Evolutionary conservation across 2,888 invertebrate species (phyloP), one percentile per base, ranked within the genome.

Genomic region (Scelioninae gen. 1): DNA sequence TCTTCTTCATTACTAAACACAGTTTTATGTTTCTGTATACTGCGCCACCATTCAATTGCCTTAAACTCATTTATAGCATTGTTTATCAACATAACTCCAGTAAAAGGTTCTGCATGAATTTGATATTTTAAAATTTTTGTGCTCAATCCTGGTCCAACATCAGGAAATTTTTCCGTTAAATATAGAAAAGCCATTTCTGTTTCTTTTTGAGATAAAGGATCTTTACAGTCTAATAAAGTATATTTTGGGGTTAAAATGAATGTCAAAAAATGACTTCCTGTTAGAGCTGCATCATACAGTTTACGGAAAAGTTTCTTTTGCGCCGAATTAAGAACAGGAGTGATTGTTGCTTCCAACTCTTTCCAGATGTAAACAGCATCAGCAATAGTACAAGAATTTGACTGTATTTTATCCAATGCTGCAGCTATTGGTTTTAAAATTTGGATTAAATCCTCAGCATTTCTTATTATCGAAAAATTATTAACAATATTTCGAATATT

Each of bases 361-460:
- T 78, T 71, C 43, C 55, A 78, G 10, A 63, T 29, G 15, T 62
- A 43, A 40, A 77, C 76, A 29, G 47, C 60, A 55, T 68, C 76
- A 40, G 13, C 58, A 60, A 76, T 76, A 9, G 34, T 43, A 31
- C 76, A 76, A 23, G 66, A 34, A 29, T 56, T 49, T 4, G 56
- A 13, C 23, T 76, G 45, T n/a, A 76, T 23, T 60, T 68, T 45
- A 23, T 32, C 13, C 10, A 69, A 34, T 16, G 69, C 11, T 9
- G 9, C n/a, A 31, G 55, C 32, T 15, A 68, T 68, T 29, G 43
- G 43, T 43, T n/a, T 15, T n/a, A 68, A 49, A 45, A 68, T 66
- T 5, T 38, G 11, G 10, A 65, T 10, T 5, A 65, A 15, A 62
- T 62, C 47, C 51, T 49, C 3, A 7, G 51, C 65, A n/a, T 65